These are phyloP conservation scores for Cotesia typhae DNA, from an alignment of 1,140 invertebrate genomes.

Conservation along the genomic window DNA sequence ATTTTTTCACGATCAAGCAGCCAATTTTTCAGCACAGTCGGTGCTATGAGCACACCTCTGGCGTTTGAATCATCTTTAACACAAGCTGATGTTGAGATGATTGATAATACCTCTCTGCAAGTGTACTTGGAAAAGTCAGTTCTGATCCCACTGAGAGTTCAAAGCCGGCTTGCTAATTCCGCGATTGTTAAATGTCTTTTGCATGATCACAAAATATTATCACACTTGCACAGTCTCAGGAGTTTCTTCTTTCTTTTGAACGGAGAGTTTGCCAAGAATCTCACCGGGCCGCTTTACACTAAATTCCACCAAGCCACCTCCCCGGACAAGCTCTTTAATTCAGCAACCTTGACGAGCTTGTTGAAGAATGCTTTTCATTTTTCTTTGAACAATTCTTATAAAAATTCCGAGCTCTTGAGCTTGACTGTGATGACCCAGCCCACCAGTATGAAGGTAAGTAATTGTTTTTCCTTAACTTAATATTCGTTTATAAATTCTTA, in stretches of 20 bases:
- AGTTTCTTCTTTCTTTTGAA: constrained; percentile 81
- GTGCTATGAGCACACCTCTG: constrained; percentile 34
- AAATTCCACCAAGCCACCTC: constrained; percentile 70
- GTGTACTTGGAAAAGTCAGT: constrained; percentile 75
- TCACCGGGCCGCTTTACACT: constrained; percentile 73
- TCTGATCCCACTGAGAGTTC: constrained; percentile 72
- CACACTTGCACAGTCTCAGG: constrained; percentile 75
- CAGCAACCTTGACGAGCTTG: constrained; percentile 72
- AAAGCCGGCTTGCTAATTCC: constrained; percentile 74
- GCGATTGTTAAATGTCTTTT: constrained; percentile 77
- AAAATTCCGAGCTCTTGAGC: constrained; percentile 56
- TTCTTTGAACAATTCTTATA: constrained; percentile 55
- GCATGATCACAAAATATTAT: constrained; percentile 72
- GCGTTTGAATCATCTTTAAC: constrained; percentile 47
- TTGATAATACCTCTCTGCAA: constrained; percentile 66
- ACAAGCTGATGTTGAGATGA: constrained; percentile 56
- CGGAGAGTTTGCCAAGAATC: constrained; percentile 76
- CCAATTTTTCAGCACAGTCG: constrained; percentile 44
- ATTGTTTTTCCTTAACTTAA: constrained; percentile 26
- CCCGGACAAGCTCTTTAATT: constrained; percentile 75
- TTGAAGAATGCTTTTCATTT: constrained; percentile 71
- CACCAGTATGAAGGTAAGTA: constrained; percentile 50
- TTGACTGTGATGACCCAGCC: constrained; percentile 54
- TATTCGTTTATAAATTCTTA: constrained; percentile 11
- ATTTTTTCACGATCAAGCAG: constrained; percentile 26